Evolutionary conservation across 2,888 invertebrate species (phyloP).

Genomic region (Callosobruchus maculatus): DNA sequence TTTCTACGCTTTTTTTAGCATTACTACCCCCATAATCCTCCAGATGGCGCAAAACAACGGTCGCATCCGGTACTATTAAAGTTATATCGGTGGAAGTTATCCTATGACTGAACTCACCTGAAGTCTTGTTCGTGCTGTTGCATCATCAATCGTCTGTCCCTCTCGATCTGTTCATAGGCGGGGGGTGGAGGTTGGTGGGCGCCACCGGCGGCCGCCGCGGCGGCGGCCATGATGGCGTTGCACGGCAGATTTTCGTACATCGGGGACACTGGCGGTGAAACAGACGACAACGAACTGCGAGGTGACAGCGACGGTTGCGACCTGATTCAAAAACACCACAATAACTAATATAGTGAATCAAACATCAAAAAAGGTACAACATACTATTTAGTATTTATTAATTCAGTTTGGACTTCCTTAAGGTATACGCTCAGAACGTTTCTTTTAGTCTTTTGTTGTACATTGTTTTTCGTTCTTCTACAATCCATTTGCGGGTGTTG

Average conservation of each 20-base stretch:
- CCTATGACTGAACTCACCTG: conserved; percentile 3
- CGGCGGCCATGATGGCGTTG: conserved; percentile 30
- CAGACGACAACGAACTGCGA: conserved; percentile 79
- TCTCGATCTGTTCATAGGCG: conserved; percentile 66
- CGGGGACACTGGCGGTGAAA: conserved; percentile 82
- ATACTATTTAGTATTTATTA: too few relatives aligned
- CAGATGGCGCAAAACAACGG: too few relatives aligned
- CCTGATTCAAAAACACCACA: conserved; percentile 32
- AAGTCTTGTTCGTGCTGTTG: conserved; percentile 30
- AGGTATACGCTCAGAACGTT: too few relatives aligned
- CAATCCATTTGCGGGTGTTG: too few relatives aligned
- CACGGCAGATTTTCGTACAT: conserved; percentile 56
- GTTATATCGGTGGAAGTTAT: neutral
- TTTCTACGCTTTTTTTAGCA: too few relatives aligned
- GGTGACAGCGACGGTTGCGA: conserved; percentile 84
- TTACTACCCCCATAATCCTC: too few relatives aligned
- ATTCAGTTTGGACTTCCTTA: too few relatives aligned
- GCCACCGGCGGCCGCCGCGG: neutral
- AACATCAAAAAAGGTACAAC: too few relatives aligned
- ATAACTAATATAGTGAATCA: too few relatives aligned
- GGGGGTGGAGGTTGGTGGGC: conserved; percentile 49
- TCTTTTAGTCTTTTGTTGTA: too few relatives aligned
- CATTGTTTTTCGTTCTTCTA: too few relatives aligned
- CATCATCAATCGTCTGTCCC: conserved; percentile 53
- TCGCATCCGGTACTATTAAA: too few relatives aligned